phyloP scores from a whole-genome alignment of 1,140 invertebrate genomes.

The Orius insidiosus region DNA sequence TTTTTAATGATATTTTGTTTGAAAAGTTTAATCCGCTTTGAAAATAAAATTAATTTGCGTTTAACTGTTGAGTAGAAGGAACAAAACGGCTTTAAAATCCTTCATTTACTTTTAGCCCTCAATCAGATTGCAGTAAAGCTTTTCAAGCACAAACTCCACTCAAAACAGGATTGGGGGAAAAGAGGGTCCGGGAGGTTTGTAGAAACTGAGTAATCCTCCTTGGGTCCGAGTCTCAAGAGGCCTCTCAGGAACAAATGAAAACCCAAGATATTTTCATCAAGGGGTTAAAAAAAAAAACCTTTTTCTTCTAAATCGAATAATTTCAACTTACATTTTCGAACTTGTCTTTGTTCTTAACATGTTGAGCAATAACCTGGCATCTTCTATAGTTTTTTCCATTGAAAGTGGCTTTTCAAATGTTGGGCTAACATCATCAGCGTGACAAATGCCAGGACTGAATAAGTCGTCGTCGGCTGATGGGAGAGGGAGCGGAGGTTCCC shows the following conservation, averaged over 20 bases:
- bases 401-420: slow-evolving; percentile 58
- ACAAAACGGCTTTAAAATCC: no score
- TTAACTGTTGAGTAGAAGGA: no score
- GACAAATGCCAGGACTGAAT: slow-evolving; percentile 47
- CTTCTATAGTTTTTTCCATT: slow-evolving; percentile 75
- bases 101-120: not conserved
- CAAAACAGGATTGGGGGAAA: not conserved
- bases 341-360: slow-evolving; percentile 84
- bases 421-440: slow-evolving; percentile 47
- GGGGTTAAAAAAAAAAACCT: not conserved
- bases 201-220: not conserved
- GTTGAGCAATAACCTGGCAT: slow-evolving; percentile 81
- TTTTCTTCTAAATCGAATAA: slow-evolving; percentile 9
- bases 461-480: slow-evolving; percentile 60
- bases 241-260: not conserved
- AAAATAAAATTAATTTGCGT: no score
- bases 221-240: not conserved
- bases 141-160: not conserved
- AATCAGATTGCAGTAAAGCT: not conserved
- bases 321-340: slow-evolving; percentile 86
- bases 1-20: no score
- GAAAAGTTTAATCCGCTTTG: no score
- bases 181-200: not conserved
- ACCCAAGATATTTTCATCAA: no score
- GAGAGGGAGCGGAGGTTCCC: slow-evolving; percentile 45